A percentile compares a stretch with the other conserved stretches of the same genome.
phyloP scores from a whole-genome alignment of 2,888 invertebrate species.

The Lasioglossum zephyrum region DNA sequence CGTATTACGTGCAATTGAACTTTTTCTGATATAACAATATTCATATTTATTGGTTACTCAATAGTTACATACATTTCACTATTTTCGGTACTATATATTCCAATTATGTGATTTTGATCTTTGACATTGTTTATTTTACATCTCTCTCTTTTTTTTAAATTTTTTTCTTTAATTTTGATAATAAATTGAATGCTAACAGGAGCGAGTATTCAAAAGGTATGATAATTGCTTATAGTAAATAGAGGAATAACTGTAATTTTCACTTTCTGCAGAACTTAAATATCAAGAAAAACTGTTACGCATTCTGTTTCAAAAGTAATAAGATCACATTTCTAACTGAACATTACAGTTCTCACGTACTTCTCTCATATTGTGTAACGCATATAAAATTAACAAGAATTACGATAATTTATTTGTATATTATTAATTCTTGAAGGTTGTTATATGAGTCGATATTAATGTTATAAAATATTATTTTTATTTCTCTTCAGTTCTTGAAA shows the following conservation, averaged over 20 bases:
- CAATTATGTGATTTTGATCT: slow-evolving; percentile 37
- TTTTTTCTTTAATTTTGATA: slow-evolving; percentile 59
- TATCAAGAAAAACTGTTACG: neutral
- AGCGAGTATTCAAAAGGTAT: slow-evolving; percentile 73
- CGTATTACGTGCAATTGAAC: slow-evolving; percentile 29
- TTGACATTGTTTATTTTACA: slow-evolving; percentile 57
- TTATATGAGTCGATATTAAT: slow-evolving; percentile 21
- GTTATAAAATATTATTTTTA: slow-evolving; percentile 40
- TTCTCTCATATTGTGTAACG: slow-evolving; percentile 5
- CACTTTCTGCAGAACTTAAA: slow-evolving; percentile 3
- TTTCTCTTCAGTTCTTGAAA: slow-evolving; percentile 90
- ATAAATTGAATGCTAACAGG: slow-evolving; percentile 72
- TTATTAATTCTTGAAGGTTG: slow-evolving; percentile 14
- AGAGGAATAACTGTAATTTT: slow-evolving; percentile 32
- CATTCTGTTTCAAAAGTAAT: slow-evolving; percentile 13
- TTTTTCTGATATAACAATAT: slow-evolving; percentile 17
- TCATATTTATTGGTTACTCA: slow-evolving; percentile 20
- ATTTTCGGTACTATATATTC: slow-evolving; percentile 27
- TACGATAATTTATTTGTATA: slow-evolving; percentile 14
- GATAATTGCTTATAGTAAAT: slow-evolving; percentile 60
- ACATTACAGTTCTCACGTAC: slow-evolving; percentile 15
- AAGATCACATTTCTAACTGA: neutral
- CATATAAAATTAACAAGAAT: slow-evolving; percentile 14
- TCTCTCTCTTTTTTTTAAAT: slow-evolving; percentile 41
- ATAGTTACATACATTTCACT: slow-evolving; percentile 31